Base-by-base conservation (phyloP, 92 coral and sea anemone species). In the Metridium senile region DNA sequence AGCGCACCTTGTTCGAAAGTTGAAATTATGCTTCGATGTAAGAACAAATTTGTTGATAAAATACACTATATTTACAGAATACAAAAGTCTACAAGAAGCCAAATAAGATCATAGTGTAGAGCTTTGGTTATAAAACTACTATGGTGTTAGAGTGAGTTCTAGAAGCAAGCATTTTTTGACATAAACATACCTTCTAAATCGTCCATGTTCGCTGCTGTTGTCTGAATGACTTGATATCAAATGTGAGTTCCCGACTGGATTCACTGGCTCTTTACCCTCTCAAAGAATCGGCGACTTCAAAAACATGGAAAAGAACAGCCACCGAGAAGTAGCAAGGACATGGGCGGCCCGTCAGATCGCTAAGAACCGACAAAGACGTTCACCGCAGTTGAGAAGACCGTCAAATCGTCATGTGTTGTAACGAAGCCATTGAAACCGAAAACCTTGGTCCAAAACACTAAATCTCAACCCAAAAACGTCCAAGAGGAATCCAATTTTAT, bases 211-310 rank as follows among this genome's bases (percentile, higher is more conserved):
- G 66, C 21, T 69, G 84, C 58, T 58, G 56, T 77, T 54, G 74
- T 51, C 59, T 66, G 27, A 10, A 45, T 33, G 43, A 11, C 62
- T 69, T 19, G 59, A 54, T n/a, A 49, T 25, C 43, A 54, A 65
- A 23, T 23, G 33, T 23, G 62, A 25, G 59, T 26, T 28, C 27
- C 27, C 46, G 21, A 9, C n/a, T 19, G 27, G 25, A 1, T 26
- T 26, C 29, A 30, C 33, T 28, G 25, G 56, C 58, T 43, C 58
- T 59, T 46, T 70, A 79, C 11, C 58, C 33, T 51, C 26, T 56
- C 32, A 28, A 59, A 9, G 33, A n/a, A 54, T 68, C 84, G 84
- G 84, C 23, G 26, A 33, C 84, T 68, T 79, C 84, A 79, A 79
- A 68, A 79, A 71, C 39, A 34, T 35, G 4, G 33, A 62, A 70